A percentile compares a stretch with the other conserved stretches of the same genome.
phyloP scores from a whole-genome alignment of 2,888 invertebrate genomes.

The Caenorhabditis sp. region DNA sequence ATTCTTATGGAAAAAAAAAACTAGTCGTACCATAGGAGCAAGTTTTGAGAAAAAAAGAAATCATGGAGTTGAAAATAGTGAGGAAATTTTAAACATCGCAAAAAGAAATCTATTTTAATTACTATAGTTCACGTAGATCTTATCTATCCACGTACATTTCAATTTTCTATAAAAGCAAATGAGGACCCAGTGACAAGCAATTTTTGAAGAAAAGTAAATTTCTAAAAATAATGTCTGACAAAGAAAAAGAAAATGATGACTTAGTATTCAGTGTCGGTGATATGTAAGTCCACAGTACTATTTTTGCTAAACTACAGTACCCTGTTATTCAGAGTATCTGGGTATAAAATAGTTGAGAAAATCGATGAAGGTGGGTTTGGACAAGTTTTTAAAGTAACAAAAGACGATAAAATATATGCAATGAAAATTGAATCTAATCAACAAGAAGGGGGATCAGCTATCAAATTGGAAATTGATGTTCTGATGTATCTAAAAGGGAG shows the following conservation, averaged over 20 bases:
- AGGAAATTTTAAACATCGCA: too few species aligned
- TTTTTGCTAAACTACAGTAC: not conserved
- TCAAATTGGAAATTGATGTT: slow-evolving; percentile 19
- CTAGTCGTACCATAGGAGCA: too few species aligned
- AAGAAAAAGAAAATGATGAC: slow-evolving; percentile 5
- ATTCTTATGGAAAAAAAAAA: too few species aligned
- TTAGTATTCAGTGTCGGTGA: slow-evolving; percentile 16
- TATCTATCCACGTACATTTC: too few species aligned
- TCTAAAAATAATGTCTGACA: not conserved
- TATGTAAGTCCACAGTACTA: slow-evolving; percentile 9
- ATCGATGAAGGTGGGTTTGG: slow-evolving; percentile 61
- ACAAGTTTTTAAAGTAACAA: slow-evolving; percentile 38
- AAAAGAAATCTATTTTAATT: too few species aligned
- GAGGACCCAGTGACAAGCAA: too few species aligned
- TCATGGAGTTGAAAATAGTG: too few species aligned
- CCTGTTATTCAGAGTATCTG: slow-evolving; percentile 18
- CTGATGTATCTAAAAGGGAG: not conserved
- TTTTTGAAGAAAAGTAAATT: not conserved
- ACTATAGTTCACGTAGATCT: too few species aligned
- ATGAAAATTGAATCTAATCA: slow-evolving; percentile 27
- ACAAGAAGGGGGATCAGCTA: slow-evolving; percentile 22
- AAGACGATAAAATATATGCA: slow-evolving; percentile 15
- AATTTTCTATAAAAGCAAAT: too few species aligned
- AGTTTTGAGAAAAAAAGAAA: too few species aligned
- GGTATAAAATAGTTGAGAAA: slow-evolving; percentile 33